Percentiles rank a stretch among this genome's conserved stretches.
phyloP scores from a whole-genome alignment of 2,113 vertebrate species.

The Isurus oxyrinchus region DNA sequence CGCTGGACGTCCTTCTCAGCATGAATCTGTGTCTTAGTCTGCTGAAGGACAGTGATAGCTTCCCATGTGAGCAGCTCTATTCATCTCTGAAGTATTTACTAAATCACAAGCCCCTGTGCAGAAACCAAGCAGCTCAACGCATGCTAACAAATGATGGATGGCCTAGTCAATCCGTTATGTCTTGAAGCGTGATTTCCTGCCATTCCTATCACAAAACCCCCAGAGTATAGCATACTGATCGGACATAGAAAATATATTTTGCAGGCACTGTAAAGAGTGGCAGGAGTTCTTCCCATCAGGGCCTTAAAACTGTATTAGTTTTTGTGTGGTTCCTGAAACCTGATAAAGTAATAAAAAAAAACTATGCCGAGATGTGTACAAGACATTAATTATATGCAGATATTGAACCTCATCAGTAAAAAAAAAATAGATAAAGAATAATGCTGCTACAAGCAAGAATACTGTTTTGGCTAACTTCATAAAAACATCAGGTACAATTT shows the following conservation, averaged over 20 bases:
- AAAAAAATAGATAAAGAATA: constrained; percentile 46
- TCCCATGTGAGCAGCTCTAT: constrained; percentile 73
- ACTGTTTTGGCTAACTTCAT: constrained; percentile 7
- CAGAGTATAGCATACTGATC: constrained; percentile 91
- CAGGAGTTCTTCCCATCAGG: constrained; percentile 76
- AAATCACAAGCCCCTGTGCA: constrained; percentile 87
- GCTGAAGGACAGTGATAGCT: constrained; percentile 75
- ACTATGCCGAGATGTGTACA: constrained; percentile 38
- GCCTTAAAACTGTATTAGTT: constrained; percentile 64
- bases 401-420: background rate
- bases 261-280: constrained; percentile 88
- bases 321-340: constrained; percentile 51
- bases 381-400: constrained; percentile 12
- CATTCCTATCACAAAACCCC: constrained; percentile 97
- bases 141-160: constrained; percentile 99
- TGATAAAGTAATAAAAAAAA: constrained; percentile 59
- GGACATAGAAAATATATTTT: constrained; percentile 89
- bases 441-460: constrained; percentile 35
- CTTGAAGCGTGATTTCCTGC: constrained; percentile 98
- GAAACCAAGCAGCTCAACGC: constrained; percentile 77
- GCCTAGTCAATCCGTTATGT: constrained; percentile 97
- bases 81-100: constrained; percentile 88
- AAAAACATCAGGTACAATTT: background rate
- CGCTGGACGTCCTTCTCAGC: constrained; percentile 71
- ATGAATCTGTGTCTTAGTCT: constrained; percentile 72